phyloP scores from a whole-genome alignment of 2,797 vertebrate genomes.

The Cirrhinus molitorella region DNA sequence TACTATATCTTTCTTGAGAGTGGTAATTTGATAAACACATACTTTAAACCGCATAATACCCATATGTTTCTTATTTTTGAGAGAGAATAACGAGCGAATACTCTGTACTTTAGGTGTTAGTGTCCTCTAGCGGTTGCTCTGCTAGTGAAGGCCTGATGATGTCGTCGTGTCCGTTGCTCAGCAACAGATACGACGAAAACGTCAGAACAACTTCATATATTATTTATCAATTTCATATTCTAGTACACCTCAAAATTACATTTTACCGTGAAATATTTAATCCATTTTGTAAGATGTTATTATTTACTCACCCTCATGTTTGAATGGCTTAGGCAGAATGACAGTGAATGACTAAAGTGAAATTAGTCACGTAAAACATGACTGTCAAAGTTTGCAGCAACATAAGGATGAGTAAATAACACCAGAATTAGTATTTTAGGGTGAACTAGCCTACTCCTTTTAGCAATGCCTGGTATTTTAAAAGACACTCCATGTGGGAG shows the following conservation, averaged over 20 bases:
- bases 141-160: not conserved
- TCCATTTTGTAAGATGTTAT: not conserved
- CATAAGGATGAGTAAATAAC: not conserved
- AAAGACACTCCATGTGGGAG: slow-evolving; percentile 23
- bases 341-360: not conserved
- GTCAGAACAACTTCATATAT: not conserved
- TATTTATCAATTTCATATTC: not conserved
- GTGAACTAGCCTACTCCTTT: not conserved
- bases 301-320: not conserved
- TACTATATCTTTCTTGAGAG: too few species aligned
- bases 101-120: slow-evolving; percentile 38
- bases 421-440: not conserved
- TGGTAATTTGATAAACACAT: not conserved
- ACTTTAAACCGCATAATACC: not conserved
- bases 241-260: not conserved
- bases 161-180: not conserved
- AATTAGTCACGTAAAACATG: not conserved
- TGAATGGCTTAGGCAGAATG: not conserved
- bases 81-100: not conserved
- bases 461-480: slow-evolving; percentile 18
- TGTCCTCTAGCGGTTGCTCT: slow-evolving; percentile 61
- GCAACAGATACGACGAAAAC: not conserved
- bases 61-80: not conserved
- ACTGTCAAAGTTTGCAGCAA: too few species aligned
- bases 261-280: not conserved